Conservation (phyloP, 1,140 invertebrate genomes). For the Amyelois transitella region DNA sequence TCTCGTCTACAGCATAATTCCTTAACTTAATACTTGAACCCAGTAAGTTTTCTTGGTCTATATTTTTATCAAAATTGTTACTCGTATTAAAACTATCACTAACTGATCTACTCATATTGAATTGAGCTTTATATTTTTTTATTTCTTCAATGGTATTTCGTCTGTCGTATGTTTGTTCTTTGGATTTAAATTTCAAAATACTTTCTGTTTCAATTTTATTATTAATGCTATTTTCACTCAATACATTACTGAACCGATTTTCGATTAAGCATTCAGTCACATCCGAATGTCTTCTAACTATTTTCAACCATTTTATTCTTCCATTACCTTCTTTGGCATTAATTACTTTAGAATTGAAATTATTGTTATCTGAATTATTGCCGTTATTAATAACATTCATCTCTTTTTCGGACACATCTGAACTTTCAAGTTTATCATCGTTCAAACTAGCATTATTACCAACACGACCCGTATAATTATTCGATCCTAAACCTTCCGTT, state of each 20-base stretch:
- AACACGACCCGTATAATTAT: neutral
- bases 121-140: neutral
- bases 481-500: neutral
- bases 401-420: too few species aligned
- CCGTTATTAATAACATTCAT: too few species aligned
- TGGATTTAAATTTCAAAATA: neutral
- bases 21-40: too few species aligned
- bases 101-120: neutral
- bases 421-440: too few species aligned
- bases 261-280: neutral
- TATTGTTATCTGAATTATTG: too few species aligned
- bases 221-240: neutral
- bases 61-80: neutral
- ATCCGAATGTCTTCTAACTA: neutral
- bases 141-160: neutral
- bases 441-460: too few species aligned
- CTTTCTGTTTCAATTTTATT: neutral
- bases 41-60: too few species aligned
- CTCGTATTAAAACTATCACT: neutral
- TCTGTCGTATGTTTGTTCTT: neutral
- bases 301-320: neutral
- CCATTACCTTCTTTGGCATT: neutral
- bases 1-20: neutral
- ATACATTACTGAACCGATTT: neutral
- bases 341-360: neutral